Evolutionary conservation across 2,888 invertebrate genomes (phyloP).

Genomic region (Andricus quercusramuli): DNA sequence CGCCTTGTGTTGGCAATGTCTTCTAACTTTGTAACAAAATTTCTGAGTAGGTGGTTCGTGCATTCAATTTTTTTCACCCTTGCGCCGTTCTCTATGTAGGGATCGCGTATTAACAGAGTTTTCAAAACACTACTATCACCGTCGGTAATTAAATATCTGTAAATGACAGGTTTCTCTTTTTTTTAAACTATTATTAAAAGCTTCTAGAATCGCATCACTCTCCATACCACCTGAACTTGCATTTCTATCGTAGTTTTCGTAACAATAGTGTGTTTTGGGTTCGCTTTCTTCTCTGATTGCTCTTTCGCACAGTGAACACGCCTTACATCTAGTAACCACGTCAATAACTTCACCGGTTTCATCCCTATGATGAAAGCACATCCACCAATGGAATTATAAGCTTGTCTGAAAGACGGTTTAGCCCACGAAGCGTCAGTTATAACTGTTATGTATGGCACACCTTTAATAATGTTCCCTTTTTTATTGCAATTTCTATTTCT

Average conservation of each 20-base stretch:
- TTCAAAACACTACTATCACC: conserved; percentile 70
- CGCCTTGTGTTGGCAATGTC: not conserved
- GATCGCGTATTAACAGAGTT: conserved; percentile 57
- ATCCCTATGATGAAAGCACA: conserved; percentile 47
- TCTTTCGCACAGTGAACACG: conserved; percentile 58
- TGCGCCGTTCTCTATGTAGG: conserved; percentile 53
- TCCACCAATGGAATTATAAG: conserved; percentile 49
- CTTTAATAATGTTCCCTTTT: conserved; percentile 45
- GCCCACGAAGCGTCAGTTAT: conserved; percentile 50
- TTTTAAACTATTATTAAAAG: conserved; percentile 51
- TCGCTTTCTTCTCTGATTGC: conserved; percentile 44
- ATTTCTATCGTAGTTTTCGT: conserved; percentile 62
- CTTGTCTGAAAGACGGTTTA: conserved; percentile 49
- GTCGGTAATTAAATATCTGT: conserved; percentile 48
- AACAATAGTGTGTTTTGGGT: conserved; percentile 57
- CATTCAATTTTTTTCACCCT: conserved; percentile 56
- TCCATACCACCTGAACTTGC: conserved; percentile 64
- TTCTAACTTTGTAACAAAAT: conserved; percentile 51
- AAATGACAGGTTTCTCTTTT: conserved; percentile 51
- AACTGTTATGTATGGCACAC: conserved; percentile 50
- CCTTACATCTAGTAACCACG: conserved; percentile 61
- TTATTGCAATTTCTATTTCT: conserved; percentile 49
- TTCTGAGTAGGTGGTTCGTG: conserved; percentile 63
- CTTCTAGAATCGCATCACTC: conserved; percentile 52
- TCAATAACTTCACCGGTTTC: conserved; percentile 59